A percentile compares a stretch with the other conserved stretches of the same genome.
These are phyloP conservation scores for Craterocephalus amniculus DNA, from an alignment of 2,797 vertebrate species.

Conservation along the genomic window DNA sequence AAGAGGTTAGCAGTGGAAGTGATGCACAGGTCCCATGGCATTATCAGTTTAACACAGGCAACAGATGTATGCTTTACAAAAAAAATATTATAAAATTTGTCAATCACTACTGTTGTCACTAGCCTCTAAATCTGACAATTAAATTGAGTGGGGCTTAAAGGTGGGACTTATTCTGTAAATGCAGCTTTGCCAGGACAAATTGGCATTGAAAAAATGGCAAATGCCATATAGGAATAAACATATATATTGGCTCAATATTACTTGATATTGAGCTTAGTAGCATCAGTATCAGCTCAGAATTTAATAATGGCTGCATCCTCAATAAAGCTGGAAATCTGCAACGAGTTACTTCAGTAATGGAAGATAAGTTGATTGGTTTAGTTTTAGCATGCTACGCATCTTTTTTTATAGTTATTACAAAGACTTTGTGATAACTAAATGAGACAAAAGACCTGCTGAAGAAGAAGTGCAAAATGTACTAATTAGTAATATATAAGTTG, in stretches of 20 bases:
- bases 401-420: background rate
- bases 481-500: background rate
- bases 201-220: background rate
- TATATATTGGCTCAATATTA: too few relatives aligned
- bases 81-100: background rate
- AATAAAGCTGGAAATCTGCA: background rate
- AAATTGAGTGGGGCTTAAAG: background rate
- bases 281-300: background rate
- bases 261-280: background rate
- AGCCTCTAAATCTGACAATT: background rate
- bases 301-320: too few relatives aligned
- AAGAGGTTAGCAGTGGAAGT: background rate
- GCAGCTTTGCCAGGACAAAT: background rate
- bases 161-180: background rate
- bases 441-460: background rate
- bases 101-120: background rate
- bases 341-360: background rate
- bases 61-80: background rate
- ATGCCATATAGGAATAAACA: too few relatives aligned
- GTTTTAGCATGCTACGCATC: background rate
- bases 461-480: background rate
- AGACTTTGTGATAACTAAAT: background rate
- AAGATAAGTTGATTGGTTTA: background rate
- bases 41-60: background rate
- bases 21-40: background rate